A percentile compares a stretch with the other conserved stretches of the same genome.
Evolutionary conservation across 2,113 vertebrate species (phyloP).

Genomic region (Pituophis catenifer): DNA sequence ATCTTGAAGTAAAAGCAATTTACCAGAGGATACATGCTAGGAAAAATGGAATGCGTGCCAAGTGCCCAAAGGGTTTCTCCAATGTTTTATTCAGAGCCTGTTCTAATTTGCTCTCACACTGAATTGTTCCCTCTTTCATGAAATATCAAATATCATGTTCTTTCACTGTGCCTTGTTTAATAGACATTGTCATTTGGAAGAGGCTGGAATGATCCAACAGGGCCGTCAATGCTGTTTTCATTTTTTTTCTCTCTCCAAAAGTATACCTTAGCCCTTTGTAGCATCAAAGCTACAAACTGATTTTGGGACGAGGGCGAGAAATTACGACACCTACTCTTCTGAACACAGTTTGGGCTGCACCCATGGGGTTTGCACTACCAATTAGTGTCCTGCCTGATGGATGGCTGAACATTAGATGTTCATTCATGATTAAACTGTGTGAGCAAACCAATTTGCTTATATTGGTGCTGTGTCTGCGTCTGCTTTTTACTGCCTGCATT

Average conservation of each 20-base stretch:
- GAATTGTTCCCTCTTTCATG: background rate
- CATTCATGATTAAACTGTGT: background rate
- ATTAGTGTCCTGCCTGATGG: background rate
- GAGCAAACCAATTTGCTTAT: background rate
- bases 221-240: background rate
- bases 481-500: background rate
- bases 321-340: background rate
- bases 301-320: fast-evolving
- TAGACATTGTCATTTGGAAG: background rate
- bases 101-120: background rate
- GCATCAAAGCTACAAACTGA: background rate
- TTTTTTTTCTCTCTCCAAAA: background rate
- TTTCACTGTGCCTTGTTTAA: background rate
- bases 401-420: background rate
- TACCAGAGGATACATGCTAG: background rate
- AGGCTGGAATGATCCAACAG: background rate
- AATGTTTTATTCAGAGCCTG: background rate
- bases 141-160: background rate
- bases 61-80: background rate
- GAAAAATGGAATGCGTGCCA: background rate
- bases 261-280: fast-evolving
- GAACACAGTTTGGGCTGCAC: too few species aligned
- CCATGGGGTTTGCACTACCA: background rate
- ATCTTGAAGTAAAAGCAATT: background rate
- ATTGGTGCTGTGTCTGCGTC: fast-evolving